A percentile compares a stretch with the other conserved stretches of the same genome.
Conservation (phyloP, 2,888 invertebrate genomes). For the Fragum whitleyi region DNA sequence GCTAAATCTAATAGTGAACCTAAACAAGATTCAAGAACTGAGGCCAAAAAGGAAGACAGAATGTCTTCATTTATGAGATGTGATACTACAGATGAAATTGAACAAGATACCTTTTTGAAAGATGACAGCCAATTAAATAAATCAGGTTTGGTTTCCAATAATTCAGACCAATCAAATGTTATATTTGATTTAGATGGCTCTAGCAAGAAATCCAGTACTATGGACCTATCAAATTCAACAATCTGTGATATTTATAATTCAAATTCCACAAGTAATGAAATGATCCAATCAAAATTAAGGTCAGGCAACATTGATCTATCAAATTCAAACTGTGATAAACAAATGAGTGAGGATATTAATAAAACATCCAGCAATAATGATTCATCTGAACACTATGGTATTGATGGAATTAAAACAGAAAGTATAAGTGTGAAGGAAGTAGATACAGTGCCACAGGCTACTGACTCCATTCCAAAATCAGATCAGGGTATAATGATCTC, state of each 20-base stretch:
- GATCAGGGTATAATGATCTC: not conserved
- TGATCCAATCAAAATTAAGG: constrained; percentile 19
- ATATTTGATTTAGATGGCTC: not conserved
- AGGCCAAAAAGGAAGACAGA: constrained; percentile 24
- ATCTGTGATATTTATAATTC: not conserved
- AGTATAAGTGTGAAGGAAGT: not conserved
- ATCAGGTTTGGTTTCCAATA: not conserved
- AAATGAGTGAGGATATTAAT: not conserved
- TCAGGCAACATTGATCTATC: not conserved
- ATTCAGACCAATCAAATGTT: not conserved
- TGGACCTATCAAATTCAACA: not conserved
- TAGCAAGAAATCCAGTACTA: not conserved
- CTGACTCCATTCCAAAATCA: not conserved
- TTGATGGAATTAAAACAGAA: not conserved
- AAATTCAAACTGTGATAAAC: constrained; percentile 18
- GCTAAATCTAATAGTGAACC: not conserved
- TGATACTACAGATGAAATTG: constrained; percentile 22
- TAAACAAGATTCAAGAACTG: not conserved
- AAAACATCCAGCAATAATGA: not conserved
- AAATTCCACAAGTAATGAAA: not conserved
- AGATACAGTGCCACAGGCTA: not conserved
- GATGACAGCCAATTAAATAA: not conserved
- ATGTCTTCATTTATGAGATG: constrained; percentile 35
- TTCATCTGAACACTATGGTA: not conserved
- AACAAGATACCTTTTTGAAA: not conserved